Percentiles rank a stretch among this genome's conserved stretches.
Evolutionary conservation across 1,140 invertebrate genomes (phyloP).

Genomic region (Oscheius sp.): DNA sequence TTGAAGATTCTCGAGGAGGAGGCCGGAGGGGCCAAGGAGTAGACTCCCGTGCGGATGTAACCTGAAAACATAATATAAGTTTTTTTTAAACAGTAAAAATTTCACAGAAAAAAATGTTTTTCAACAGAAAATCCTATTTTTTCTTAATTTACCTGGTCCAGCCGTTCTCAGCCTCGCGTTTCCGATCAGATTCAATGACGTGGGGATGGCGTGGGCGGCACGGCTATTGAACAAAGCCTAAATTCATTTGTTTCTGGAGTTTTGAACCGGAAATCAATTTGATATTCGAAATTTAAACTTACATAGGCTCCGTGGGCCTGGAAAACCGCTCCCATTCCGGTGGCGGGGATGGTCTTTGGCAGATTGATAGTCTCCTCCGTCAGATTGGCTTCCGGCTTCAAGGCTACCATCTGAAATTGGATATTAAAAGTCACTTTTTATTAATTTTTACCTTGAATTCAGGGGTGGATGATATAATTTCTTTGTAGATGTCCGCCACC

Average conservation of each 20-base stretch:
- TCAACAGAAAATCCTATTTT: background rate
- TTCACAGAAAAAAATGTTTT: background rate
- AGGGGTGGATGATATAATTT: background rate
- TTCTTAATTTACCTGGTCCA: background rate
- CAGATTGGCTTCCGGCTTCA: background rate
- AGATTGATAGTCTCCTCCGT: background rate
- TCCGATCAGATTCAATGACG: background rate
- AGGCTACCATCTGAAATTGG: background rate
- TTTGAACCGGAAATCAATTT: too few species aligned
- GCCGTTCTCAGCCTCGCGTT: background rate
- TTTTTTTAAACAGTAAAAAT: too few species aligned
- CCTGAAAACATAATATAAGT: too few species aligned
- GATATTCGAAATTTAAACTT: too few species aligned
- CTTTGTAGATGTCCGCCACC: background rate
- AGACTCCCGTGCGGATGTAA: background rate
- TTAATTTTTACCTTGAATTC: background rate
- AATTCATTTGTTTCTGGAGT: too few species aligned
- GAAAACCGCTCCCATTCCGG: background rate
- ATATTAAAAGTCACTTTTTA: too few species aligned
- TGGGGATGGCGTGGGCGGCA: background rate
- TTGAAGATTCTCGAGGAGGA: background rate
- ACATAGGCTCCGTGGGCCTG: background rate
- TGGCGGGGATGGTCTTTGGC: background rate
- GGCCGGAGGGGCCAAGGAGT: background rate
- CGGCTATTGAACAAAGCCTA: slow-evolving; percentile 12